Conservation (phyloP, 2,113 vertebrate genomes). For the Felis catus region DNA sequence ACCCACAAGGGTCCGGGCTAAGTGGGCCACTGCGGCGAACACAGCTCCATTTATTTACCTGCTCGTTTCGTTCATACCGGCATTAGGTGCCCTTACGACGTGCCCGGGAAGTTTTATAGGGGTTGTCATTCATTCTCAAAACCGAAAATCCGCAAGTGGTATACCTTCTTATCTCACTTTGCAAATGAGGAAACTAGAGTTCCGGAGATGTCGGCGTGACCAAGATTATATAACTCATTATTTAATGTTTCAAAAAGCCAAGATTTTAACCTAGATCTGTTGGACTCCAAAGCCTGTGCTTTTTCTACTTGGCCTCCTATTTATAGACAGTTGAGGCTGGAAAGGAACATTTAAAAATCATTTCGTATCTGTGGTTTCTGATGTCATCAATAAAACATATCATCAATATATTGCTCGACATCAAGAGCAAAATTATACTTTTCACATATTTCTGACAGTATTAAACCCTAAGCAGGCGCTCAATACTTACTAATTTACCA, state of each 20-base stretch:
- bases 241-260: constrained; percentile 26
- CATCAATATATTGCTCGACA: neutral
- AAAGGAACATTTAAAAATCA: constrained; percentile 44
- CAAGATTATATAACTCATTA: neutral
- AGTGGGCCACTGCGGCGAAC: neutral
- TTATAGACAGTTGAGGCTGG: neutral
- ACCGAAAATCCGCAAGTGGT: neutral
- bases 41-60: neutral
- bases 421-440: constrained; percentile 40
- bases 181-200: neutral
- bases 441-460: neutral
- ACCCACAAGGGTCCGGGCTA: neutral
- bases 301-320: constrained; percentile 4
- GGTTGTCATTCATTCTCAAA: neutral
- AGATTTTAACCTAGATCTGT: neutral
- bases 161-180: neutral
- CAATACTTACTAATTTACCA: constrained; percentile 50
- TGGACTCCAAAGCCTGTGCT: neutral
- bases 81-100: neutral
- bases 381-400: constrained; percentile 18
- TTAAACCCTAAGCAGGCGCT: constrained; percentile 15
- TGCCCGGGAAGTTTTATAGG: neutral
- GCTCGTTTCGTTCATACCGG: neutral
- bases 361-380: constrained; percentile 15
- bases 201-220: neutral